Conservation (phyloP, 2,113 vertebrate genomes). For the Chiloscyllium plagiosum region DNA sequence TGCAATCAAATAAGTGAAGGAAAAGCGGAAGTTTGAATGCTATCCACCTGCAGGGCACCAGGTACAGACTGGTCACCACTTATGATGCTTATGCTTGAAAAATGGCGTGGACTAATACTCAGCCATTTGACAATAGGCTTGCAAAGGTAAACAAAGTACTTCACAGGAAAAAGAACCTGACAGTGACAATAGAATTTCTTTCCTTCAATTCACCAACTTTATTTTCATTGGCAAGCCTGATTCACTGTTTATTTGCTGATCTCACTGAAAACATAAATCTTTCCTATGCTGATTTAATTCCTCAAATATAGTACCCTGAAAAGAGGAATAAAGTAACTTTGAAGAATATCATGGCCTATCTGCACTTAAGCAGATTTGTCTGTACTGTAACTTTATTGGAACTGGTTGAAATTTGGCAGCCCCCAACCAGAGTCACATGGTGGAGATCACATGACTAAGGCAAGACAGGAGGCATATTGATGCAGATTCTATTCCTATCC, state of each 20-base stretch:
- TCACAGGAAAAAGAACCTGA: not conserved
- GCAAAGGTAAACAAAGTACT: not conserved
- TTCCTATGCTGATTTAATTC: not conserved
- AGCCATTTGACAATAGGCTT: not conserved
- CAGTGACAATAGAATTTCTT: not conserved
- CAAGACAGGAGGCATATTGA: too few relatives aligned
- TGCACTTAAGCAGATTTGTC: too few relatives aligned
- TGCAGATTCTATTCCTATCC: too few relatives aligned
- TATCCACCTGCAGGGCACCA: not conserved
- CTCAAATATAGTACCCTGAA: not conserved
- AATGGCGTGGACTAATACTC: not conserved
- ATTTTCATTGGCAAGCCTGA: not conserved
- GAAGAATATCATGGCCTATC: not conserved
- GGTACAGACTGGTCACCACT: not conserved
- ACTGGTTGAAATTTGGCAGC: too few relatives aligned
- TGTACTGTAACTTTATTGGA: too few relatives aligned
- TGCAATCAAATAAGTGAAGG: not conserved
- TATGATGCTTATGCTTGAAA: not conserved
- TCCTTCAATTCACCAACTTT: not conserved
- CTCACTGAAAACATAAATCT: not conserved
- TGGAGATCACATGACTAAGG: too few relatives aligned
- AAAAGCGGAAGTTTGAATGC: not conserved
- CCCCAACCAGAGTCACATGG: too few relatives aligned
- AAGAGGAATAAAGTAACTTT: not conserved
- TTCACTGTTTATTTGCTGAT: not conserved